phyloP scores from a whole-genome alignment of 2,797 vertebrate genomes.

The Hapalemur alaotrensis region DNA sequence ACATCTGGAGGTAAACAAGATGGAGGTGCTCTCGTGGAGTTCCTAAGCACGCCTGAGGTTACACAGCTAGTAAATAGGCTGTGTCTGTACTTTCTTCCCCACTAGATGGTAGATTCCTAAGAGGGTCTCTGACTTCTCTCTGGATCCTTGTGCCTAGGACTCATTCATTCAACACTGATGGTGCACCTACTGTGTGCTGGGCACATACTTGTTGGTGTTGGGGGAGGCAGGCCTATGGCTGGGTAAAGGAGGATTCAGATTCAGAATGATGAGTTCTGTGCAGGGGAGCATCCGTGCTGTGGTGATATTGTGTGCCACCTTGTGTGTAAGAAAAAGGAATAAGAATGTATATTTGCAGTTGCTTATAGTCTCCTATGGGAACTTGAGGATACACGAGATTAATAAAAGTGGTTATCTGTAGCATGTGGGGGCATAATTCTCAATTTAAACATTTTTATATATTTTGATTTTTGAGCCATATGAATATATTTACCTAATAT shows the following conservation, averaged over 20 bases:
- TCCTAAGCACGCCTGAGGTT: neutral
- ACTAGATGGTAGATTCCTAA: neutral
- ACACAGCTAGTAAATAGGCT: too few relatives aligned
- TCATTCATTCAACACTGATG: neutral
- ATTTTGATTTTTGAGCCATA: neutral
- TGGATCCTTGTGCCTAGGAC: neutral
- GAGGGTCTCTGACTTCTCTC: neutral
- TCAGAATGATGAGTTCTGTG: neutral
- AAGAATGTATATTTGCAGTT: neutral
- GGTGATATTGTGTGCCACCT: neutral
- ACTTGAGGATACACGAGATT: neutral
- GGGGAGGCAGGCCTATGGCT: neutral
- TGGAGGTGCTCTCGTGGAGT: neutral
- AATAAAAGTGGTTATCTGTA: neutral
- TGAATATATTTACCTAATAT: neutral
- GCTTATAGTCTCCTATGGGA: neutral
- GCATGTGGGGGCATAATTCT: neutral
- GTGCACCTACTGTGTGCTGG: neutral
- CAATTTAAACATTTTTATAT: neutral
- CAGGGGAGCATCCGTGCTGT: neutral
- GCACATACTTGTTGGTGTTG: neutral
- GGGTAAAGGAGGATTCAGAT: constrained; percentile 46
- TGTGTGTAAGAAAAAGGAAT: neutral
- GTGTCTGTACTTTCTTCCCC: neutral
- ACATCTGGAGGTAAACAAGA: neutral